A percentile compares a stretch with the other conserved stretches of the same genome.
These are phyloP conservation scores for Capricornis sumatraensis DNA, from an alignment of 2,113 vertebrate genomes.

Conservation along the genomic window DNA sequence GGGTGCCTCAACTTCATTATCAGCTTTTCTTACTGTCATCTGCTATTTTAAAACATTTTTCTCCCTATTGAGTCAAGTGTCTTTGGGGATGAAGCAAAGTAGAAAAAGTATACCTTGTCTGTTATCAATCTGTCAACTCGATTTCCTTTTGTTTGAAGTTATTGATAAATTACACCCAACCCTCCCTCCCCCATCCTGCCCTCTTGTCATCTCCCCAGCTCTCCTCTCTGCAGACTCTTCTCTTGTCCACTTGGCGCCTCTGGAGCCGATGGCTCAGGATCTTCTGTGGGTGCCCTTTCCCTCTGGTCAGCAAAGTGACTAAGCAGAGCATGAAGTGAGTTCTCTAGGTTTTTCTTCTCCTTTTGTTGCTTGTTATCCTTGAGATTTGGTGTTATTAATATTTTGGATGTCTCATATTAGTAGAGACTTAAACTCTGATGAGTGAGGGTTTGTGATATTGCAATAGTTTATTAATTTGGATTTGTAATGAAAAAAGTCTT, in stretches of 20 bases:
- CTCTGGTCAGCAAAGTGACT: neutral
- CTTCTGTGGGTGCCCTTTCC: neutral
- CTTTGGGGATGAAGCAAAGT: neutral
- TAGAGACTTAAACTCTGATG: neutral
- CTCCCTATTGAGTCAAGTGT: neutral
- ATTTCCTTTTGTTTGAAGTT: neutral
- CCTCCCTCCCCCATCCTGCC: neutral
- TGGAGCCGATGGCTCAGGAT: fast-evolving
- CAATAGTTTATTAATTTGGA: neutral
- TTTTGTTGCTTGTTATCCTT: neutral
- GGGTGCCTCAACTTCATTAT: neutral
- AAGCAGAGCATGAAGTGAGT: neutral
- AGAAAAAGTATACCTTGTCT: neutral
- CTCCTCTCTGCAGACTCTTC: neutral
- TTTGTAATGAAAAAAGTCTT: neutral
- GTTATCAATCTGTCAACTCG: neutral
- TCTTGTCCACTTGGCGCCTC: neutral
- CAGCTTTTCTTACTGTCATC: neutral
- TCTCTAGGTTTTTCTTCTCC: neutral
- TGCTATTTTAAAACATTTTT: neutral
- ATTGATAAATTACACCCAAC: neutral
- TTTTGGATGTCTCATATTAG: neutral
- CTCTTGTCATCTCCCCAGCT: neutral
- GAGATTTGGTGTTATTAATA: neutral
- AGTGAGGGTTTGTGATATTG: neutral